Evolutionary conservation across 2,797 vertebrate species (phyloP).

Genomic region (Tokudaia muenninki): DNA sequence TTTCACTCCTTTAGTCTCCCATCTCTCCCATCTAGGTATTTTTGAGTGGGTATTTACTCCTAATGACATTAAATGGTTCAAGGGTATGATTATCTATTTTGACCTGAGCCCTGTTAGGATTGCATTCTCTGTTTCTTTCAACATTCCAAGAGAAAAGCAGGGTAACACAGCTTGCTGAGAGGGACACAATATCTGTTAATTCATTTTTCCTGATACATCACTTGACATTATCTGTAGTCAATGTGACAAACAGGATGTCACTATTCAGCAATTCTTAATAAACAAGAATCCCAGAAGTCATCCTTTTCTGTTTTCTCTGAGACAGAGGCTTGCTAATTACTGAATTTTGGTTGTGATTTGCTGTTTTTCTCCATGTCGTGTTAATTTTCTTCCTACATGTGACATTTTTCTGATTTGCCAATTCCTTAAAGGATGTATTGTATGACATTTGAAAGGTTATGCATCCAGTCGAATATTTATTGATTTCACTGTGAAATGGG

Average conservation of each 20-base stretch:
- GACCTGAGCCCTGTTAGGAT: background rate
- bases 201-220: constrained; percentile 25
- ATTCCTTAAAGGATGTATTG: background rate
- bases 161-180: constrained; percentile 29
- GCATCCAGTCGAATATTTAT: constrained; percentile 14
- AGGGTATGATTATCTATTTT: background rate
- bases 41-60: background rate
- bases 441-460: constrained; percentile 46
- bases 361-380: constrained; percentile 35
- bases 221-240: constrained; percentile 64
- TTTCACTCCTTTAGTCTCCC: background rate
- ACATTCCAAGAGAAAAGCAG: background rate
- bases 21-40: background rate
- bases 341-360: constrained; percentile 24
- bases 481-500: constrained; percentile 44
- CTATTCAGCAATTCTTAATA: constrained; percentile 34
- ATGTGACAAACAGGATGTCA: constrained; percentile 2
- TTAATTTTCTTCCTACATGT: background rate
- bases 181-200: constrained; percentile 55
- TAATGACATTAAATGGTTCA: background rate
- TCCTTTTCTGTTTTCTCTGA: background rate
- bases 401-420: constrained; percentile 28
- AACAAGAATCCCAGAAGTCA: background rate
- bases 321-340: background rate
- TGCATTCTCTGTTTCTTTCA: background rate